A percentile compares a stretch with the other conserved stretches of the same genome.
Evolutionary conservation across 2,888 invertebrate genomes (phyloP).

Genomic region (Mythimna albipuncta): DNA sequence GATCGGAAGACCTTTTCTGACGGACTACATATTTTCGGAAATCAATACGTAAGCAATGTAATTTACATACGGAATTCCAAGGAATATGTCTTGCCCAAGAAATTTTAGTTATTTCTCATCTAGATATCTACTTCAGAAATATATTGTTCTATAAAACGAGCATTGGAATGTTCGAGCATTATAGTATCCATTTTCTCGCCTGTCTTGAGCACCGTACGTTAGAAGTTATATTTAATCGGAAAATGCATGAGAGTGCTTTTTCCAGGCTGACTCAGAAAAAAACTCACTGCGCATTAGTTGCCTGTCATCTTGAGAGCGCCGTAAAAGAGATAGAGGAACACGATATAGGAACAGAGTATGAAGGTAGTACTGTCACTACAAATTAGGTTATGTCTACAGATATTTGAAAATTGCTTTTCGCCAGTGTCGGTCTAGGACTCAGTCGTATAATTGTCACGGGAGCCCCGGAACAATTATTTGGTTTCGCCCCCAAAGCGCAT

Average conservation of each 20-base stretch:
- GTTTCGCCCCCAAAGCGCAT: constrained; percentile 36
- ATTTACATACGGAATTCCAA: constrained; percentile 59
- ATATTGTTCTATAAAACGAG: constrained; percentile 12
- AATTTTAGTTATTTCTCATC: constrained; percentile 35
- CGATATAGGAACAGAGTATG: constrained; percentile 20
- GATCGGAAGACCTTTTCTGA: constrained; percentile 67
- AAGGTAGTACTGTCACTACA: constrained; percentile 19
- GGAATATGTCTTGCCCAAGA: constrained; percentile 45
- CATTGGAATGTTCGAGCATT: constrained; percentile 1
- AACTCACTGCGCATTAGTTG: constrained; percentile 21
- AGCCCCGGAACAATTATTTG: constrained; percentile 50
- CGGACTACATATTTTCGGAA: constrained; percentile 66
- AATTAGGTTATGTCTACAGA: constrained; percentile 28
- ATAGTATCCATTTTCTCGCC: constrained; percentile 30
- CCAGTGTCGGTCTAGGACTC: constrained; percentile 2
- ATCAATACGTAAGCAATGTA: constrained; percentile 65
- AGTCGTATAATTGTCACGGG: constrained; percentile 52
- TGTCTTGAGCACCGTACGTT: constrained; percentile 30
- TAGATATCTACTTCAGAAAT: constrained; percentile 3
- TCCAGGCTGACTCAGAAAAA: constrained; percentile 22
- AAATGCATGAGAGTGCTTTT: constrained; percentile 41
- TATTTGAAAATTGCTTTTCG: constrained; percentile 36
- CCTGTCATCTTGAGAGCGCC: constrained; percentile 35
- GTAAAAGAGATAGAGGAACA: constrained; percentile 31
- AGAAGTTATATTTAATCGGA: constrained; percentile 39